Percentiles rank a stretch among this genome's conserved stretches.
Evolutionary conservation across 1,140 invertebrate species (phyloP).

Genomic region (Triops longicaudatus): DNA sequence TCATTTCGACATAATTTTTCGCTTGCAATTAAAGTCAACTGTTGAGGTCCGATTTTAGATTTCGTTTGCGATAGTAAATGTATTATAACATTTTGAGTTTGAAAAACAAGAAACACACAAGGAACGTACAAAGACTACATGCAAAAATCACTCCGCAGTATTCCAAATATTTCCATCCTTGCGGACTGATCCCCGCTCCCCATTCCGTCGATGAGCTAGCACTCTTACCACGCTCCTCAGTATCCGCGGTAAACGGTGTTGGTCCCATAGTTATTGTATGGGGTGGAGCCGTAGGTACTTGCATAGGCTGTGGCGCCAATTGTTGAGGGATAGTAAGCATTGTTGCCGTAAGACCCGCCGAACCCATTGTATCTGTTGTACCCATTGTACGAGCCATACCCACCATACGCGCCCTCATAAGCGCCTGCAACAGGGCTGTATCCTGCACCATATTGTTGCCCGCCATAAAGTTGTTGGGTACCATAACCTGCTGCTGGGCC

Average conservation of each 20-base stretch:
- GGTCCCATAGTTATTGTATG: background rate
- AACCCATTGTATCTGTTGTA: background rate
- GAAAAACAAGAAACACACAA: background rate
- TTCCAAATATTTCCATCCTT: background rate
- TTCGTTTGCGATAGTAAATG: background rate
- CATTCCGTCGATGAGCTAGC: constrained; percentile 4
- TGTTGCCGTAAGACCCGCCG: background rate
- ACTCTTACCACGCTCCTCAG: background rate
- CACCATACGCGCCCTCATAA: background rate
- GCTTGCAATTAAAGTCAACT: too few relatives aligned
- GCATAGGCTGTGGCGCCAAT: background rate
- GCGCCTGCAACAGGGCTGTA: background rate
- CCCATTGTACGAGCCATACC: background rate
- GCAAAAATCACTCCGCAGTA: background rate
- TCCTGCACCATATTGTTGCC: background rate
- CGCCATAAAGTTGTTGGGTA: background rate
- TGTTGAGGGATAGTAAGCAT: constrained; percentile 12
- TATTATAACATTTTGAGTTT: background rate
- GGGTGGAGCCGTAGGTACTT: background rate
- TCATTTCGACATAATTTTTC: too few relatives aligned
- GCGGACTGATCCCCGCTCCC: background rate
- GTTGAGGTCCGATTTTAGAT: background rate
- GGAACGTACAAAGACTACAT: background rate
- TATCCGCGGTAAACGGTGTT: background rate
- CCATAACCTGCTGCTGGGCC: constrained; percentile 17